These are phyloP conservation scores for Listrodromus nycthemerus DNA, from an alignment of 2,888 invertebrate species.

Conservation along the genomic window DNA sequence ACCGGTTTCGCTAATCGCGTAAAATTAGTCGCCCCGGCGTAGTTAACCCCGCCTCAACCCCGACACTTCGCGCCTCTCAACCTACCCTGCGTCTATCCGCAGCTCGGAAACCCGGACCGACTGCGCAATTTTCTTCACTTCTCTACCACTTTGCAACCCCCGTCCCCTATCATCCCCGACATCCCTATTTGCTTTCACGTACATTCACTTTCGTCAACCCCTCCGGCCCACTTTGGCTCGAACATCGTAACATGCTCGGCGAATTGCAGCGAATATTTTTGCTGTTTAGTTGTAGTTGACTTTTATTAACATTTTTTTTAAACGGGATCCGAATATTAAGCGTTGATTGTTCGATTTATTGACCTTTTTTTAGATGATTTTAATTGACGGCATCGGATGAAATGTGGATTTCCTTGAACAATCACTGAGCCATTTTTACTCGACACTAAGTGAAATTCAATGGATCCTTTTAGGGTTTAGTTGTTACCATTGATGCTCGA, in stretches of 20 bases:
- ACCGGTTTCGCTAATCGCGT: conserved; percentile 75
- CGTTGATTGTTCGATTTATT: no score
- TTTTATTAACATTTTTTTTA: no score
- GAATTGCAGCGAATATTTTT: background rate
- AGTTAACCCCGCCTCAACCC: conserved; percentile 54
- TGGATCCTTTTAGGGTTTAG: background rate
- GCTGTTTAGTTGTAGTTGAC: background rate
- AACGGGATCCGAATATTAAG: no score
- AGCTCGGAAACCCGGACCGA: conserved; percentile 36
- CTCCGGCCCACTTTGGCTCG: conserved; percentile 17
- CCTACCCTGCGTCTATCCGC: conserved; percentile 10
- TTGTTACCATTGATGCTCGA: background rate
- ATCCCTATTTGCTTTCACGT: background rate
- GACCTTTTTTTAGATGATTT: no score
- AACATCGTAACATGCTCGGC: background rate
- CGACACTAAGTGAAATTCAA: background rate
- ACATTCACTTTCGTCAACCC: conserved; percentile 5
- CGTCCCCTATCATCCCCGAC: background rate
- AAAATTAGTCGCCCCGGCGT: conserved; percentile 75
- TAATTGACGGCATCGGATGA: no score
- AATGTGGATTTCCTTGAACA: no score
- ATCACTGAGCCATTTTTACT: no score
- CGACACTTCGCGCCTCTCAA: conserved; percentile 24
- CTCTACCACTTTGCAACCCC: conserved; percentile 15
- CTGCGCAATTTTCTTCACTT: conserved; percentile 61